Conservation (phyloP, 2,888 invertebrate species). For the Calliphora vomitoria region DNA sequence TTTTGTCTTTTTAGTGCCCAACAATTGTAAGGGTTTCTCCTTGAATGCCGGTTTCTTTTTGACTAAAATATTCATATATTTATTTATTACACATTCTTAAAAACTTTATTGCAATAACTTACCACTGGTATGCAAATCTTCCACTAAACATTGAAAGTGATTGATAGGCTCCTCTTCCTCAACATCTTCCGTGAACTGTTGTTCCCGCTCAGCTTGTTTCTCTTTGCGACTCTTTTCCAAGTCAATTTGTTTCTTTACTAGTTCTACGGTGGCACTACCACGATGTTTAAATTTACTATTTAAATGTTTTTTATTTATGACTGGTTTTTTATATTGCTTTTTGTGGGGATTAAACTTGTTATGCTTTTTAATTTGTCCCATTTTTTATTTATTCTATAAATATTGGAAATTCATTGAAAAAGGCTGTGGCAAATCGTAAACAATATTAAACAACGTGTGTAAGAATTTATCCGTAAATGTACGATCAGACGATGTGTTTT, state of each 20-base stretch:
- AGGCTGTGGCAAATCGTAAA: conserved; percentile 34
- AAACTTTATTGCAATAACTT: conserved; percentile 5
- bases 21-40: conserved; percentile 52
- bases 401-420: neutral
- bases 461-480: neutral
- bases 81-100: neutral
- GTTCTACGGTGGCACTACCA: conserved; percentile 66
- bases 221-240: conserved; percentile 56
- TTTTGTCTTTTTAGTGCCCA: conserved; percentile 58
- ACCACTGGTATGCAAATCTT: conserved; percentile 62
- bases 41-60: conserved; percentile 69
- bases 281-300: conserved; percentile 71
- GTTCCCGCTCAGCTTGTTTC: neutral
- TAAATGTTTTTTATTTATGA: conserved; percentile 59
- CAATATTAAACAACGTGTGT: conserved; percentile 50
- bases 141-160: conserved; percentile 59
- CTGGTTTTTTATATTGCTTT: conserved; percentile 67
- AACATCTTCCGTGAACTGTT: neutral
- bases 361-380: conserved; percentile 60
- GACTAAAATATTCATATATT: conserved; percentile 2
- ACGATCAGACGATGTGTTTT: too few species aligned
- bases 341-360: conserved; percentile 62
- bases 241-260: conserved; percentile 66
- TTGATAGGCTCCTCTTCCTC: conserved; percentile 50
- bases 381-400: conserved; percentile 19